phyloP scores from a whole-genome alignment of 2,888 invertebrate genomes.

The Synergus laeviventris region DNA sequence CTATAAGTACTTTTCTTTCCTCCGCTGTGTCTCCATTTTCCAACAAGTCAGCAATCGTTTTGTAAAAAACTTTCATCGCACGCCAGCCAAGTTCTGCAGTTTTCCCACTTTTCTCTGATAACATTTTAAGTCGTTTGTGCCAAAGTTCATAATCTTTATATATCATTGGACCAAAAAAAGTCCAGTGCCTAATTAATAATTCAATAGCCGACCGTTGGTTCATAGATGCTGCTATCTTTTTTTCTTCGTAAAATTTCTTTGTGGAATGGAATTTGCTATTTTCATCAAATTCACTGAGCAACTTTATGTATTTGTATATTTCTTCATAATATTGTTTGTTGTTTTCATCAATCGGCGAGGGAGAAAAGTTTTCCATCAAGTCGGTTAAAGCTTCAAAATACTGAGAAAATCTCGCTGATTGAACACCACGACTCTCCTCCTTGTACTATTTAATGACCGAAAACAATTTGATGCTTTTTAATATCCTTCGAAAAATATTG shows the following conservation, averaged over 20 bases:
- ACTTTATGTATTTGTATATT: constrained; percentile 55
- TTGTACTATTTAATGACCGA: constrained; percentile 49
- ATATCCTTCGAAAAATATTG: constrained; percentile 50
- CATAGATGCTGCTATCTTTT: constrained; percentile 34
- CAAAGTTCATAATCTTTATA: constrained; percentile 64
- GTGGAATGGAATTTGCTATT: neutral
- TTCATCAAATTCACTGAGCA: constrained; percentile 46
- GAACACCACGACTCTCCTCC: constrained; percentile 3
- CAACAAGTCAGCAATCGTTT: constrained; percentile 58
- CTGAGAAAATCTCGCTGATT: constrained; percentile 54
- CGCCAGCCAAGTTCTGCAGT: constrained; percentile 50
- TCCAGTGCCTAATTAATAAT: constrained; percentile 58
- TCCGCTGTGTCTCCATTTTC: constrained; percentile 48
- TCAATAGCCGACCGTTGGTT: constrained; percentile 55
- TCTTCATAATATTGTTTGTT: constrained; percentile 35
- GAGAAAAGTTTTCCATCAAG: constrained; percentile 58
- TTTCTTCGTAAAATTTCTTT: constrained; percentile 1
- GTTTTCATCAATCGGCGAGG: constrained; percentile 45
- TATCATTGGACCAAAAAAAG: constrained; percentile 55
- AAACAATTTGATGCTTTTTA: constrained; percentile 42
- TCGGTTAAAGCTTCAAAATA: constrained; percentile 61
- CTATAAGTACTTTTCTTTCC: constrained; percentile 40
- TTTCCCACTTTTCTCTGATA: constrained; percentile 45
- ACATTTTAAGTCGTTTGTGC: constrained; percentile 55
- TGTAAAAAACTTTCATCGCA: constrained; percentile 63